Evolutionary conservation across 2,113 vertebrate genomes (phyloP), one percentile per base, ranked within the genome.

Genomic region (Cichladusa arquata): DNA sequence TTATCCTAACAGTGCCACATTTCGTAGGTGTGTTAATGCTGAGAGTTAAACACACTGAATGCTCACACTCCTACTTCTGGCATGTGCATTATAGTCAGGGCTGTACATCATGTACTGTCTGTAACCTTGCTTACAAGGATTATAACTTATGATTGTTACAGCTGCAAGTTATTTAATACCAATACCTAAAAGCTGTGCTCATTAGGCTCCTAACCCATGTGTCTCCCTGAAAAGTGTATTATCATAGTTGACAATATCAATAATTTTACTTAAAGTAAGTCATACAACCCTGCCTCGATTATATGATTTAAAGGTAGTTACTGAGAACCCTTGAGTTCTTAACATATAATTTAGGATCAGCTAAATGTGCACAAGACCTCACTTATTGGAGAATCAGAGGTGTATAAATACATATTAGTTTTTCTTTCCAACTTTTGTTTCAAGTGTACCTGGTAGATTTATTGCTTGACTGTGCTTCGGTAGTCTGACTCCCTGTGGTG

Each of bases 401-500:
- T 90, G 76, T 87, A 94, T 89, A 97, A 89, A 89, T 83, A 71
- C 60, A n/a, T 92, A 62, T 81, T 62, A 66, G 29, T 60, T 89
- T 94, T 92, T 69, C 64, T 93, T 96, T 73, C 80, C 28, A 83
- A 54, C 45, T 72, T 93, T 70, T 81, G 34, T 81, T 94, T 93
- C 65, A 53, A 29, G 29, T 48, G 14, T 84, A 95, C 48, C 51
- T 65, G 45, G 44, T 84, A 94, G 85, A 96, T 96, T 96, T 97
- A 97, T 86, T 74, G 50, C 60, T 92, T 90, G 82, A 56, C 61
- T 90, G 20, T 67, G 53, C 67, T 95, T 90, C n/a, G 5, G 84
- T 79, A 94, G 74, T 72, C 86, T 79, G 83, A 94, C 90, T 97
- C 90, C 92, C 93, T 57, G 66, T 77, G 74, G 92, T 92, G 95